Base-by-base conservation (phyloP, 2,797 vertebrate genomes). In the Pseudochromis fuscus region DNA sequence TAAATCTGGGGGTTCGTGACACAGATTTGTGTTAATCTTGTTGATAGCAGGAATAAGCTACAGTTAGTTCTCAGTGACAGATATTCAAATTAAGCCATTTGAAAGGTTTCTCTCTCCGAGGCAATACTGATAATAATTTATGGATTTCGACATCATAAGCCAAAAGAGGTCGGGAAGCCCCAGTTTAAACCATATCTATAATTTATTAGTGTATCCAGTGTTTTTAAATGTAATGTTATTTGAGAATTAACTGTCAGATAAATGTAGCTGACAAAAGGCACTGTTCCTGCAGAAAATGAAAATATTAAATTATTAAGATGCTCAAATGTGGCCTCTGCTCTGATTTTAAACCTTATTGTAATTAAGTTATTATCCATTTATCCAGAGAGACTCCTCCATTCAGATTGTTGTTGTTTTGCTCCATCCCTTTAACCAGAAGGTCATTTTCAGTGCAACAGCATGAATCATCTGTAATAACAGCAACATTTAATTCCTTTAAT, bases 371-470 rank as follows among this genome's bases (percentile, higher is more conserved):
- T 55, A 16, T 4, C 7, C 13, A 38, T 55, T 53, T 37, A 56
- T 50, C 5, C 40, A 60, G 44, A 19, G 33, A 49, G 12, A 40
- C 11, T 23, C 24, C 24, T 51, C 27, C 4, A 19, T 30, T 51
- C 10, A 58, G 57, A 64, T n/a, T 2, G 3, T 48, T 67, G 30
- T 16, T 44, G 51, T 58, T 66, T 35, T 44, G 38, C 53, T 55
- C 56, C 57, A 21, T 33, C 37, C 12, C 13, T 45, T 77, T 30
- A 48, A 25, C 11, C 53, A 31, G 10, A 56, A 56, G 18, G 37
- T 61, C 42, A 55, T 7, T 53, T 56, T 52, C 44, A 62, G 35
- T 24, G 7, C 7, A 61, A 60, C 42, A 49, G 44, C 12, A 37
- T 18, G n/a, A 67, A 58, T 50, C 38, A 76, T 44, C 30, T 31